Base-by-base conservation (phyloP, 2,113 vertebrate species). In the Catharus bicknelli region DNA sequence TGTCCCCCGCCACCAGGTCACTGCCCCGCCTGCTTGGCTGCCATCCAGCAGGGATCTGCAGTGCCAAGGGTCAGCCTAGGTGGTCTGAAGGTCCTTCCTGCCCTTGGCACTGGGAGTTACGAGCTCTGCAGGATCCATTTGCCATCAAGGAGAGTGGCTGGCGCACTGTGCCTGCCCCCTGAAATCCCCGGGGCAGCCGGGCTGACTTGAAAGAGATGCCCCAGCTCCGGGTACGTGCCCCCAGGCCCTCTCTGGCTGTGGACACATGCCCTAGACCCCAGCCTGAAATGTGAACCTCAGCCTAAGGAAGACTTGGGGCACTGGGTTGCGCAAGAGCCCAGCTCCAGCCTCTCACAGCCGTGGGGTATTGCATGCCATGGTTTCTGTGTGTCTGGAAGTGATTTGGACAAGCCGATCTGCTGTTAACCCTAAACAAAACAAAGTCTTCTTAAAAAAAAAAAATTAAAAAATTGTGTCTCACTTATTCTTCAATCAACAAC, bases 371-470 rank as follows among this genome's bases (percentile, higher is more conserved):
- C 93, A 96, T 92, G 95, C 95, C 93, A 91, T 55, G 83, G 91
- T 84, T 91, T 91, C 83, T 83, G 72, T 78, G 91, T 88, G 96
- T 95, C 96, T 97, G 96, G 96, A 97, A 97, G 73, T 96, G 96
- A 97, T 97, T 97, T 96, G 94, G 73, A 91, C 85, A 74, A 95
- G 85, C 76, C 5, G 1, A 93, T 95, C 96, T 86, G 91, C 78
- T 80, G 91, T 95, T 96, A 96, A 96, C 93, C 95, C 96, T 92
- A 62, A 96, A 88, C 85, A 94, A 97, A 96, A 96, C 96, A 95
- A 88, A 82, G 70, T 23, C 86, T 50, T 75, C 69, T 25, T 3
- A 51, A 63, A 78, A 84, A 86, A 36, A 57, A 54, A 66, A 74
- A 26, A 53, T 11, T 1, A 4, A 50, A 70, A 72, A 54, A 50